Base-by-base conservation (phyloP, 2,888 invertebrate species). In the Macrophya alboannulata region DNA sequence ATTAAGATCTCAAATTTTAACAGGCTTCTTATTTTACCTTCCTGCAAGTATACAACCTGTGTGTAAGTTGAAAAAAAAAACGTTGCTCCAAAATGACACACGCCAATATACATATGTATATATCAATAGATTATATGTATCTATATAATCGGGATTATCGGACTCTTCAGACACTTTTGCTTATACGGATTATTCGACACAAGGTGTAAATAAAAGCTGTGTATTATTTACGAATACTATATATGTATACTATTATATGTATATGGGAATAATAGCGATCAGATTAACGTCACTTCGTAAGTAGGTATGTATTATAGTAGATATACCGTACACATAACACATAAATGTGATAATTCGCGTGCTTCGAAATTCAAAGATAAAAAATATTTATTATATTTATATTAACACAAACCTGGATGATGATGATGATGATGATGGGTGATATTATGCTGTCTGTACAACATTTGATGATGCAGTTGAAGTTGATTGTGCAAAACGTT, bases 361-460 rank as follows among this genome's bases (percentile, higher is more conserved):
- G n/a, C n/a, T n/a, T n/a, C n/a, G n/a, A n/a, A n/a, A n/a, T n/a
- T 25, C 5, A 48, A 40, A 0, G 25, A 48, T 12, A 31, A 25
- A 37, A 51, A n/a, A n/a, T 59, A 55, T 48, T 31, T 31, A 55
- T 59, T 0, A 48, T 48, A 62, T 62, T 25, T 25, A 25, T 62
- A 25, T 62, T 4, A 62, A 79, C 79, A 17, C 79, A 17, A 68
- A 83, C 82, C 82, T 83, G 68, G 82, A 83, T 83, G 82, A 31
- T 31, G 31, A 45, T 83, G 86, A 82, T 88, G 85, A 77, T 88
- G 85, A 77, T 88, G 89, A 6, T 89, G 88, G 6, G 88, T 88
- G 76, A 91, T 88, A 48, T 89, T 88, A 5, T 90, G 90, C 68
- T 90, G 90, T 40, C 88, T 87, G 65, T 89, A 88, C 0, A 91